phyloP scores from a whole-genome alignment of 53 echinoderm and acorn worm genomes.

The Holothuria scabra region DNA sequence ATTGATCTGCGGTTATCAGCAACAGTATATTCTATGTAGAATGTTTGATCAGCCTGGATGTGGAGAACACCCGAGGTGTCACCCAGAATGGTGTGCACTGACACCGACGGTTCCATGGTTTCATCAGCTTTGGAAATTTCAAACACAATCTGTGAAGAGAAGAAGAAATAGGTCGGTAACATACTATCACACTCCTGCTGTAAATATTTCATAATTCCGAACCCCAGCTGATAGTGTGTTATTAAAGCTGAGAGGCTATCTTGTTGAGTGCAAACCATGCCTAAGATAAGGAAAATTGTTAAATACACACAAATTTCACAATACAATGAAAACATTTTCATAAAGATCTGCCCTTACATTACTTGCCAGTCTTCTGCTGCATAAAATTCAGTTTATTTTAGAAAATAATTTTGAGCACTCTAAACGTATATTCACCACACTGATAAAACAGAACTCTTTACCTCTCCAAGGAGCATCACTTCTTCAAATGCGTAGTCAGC shows the following conservation, averaged over 20 bases:
- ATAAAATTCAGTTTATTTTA: no score
- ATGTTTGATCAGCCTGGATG: constrained; percentile 77
- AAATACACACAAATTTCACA: no score
- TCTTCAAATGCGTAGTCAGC: constrained; percentile 86
- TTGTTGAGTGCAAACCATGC: no score
- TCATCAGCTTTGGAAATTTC: constrained; percentile 14
- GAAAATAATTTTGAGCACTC: constrained; percentile 29
- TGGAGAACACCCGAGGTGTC: constrained; percentile 71
- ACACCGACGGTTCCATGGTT: constrained; percentile 48
- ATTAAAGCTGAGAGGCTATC: no score
- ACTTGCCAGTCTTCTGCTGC: no score
- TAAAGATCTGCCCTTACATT: no score
- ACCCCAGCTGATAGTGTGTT: no score
- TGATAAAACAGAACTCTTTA: constrained; percentile 48
- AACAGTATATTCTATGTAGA: constrained; percentile 83
- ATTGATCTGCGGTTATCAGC: constrained; percentile 64
- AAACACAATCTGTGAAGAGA: background rate
- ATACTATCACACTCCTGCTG: background rate
- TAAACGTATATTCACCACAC: constrained; percentile 75
- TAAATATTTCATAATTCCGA: background rate
- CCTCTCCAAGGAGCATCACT: constrained; percentile 75
- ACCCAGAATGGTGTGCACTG: constrained; percentile 76
- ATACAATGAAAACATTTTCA: no score
- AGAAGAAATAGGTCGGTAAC: background rate
- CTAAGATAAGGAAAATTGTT: no score